Evolutionary conservation across 2,797 vertebrate genomes (phyloP).

Genomic region (Ispidina lecontei): DNA sequence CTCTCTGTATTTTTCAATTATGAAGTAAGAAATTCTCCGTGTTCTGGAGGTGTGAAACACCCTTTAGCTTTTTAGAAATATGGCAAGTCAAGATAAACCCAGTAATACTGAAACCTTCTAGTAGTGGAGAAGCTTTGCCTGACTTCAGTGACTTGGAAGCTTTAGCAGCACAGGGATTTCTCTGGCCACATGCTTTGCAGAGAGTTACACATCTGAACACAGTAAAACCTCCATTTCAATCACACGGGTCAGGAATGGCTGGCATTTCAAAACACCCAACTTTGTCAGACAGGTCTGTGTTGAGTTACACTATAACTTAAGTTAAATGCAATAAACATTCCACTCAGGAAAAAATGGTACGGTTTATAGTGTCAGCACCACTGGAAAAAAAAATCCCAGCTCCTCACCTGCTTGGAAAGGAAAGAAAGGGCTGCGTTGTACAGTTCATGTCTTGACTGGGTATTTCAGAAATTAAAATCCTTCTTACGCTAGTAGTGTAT

Average conservation of each 20-base stretch:
- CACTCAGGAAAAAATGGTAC: rapidly evolving
- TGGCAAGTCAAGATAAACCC: neutral
- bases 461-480: slow-evolving; percentile 1
- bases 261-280: slow-evolving; percentile 3
- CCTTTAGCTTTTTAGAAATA: slow-evolving; percentile 1
- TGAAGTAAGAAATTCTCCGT: neutral
- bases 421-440: neutral
- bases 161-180: slow-evolving; percentile 11
- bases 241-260: neutral
- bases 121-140: neutral
- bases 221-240: slow-evolving; percentile 27
- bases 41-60: neutral
- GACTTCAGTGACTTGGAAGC: neutral
- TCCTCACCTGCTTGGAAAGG: neutral
- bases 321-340: neutral
- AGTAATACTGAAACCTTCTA: neutral
- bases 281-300: neutral
- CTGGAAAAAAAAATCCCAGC: neutral
- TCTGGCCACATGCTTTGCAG: neutral
- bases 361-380: neutral
- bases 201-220: neutral
- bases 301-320: neutral
- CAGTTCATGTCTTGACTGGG: neutral
- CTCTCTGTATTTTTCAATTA: neutral
- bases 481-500: neutral